These are phyloP conservation scores for Imbricaverruca yamaguchii DNA, from an alignment of 2,888 invertebrate genomes.

Conservation along the genomic window DNA sequence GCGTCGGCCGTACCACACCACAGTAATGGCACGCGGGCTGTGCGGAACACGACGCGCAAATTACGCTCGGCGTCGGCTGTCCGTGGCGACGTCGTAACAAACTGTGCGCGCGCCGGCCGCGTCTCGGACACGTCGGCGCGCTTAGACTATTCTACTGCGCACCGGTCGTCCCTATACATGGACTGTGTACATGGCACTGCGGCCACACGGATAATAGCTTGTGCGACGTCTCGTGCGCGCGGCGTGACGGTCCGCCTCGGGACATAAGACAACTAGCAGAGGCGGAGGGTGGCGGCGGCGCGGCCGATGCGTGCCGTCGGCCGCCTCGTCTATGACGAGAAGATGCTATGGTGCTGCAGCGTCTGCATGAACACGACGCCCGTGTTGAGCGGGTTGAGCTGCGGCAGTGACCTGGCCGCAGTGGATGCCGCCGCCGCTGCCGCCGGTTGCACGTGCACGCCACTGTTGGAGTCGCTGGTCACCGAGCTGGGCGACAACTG, in stretches of 20 bases:
- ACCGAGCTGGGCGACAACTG: slow-evolving; percentile 15
- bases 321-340: slow-evolving; percentile 4
- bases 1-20: neutral
- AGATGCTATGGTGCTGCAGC: slow-evolving; percentile 23
- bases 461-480: slow-evolving; percentile 12
- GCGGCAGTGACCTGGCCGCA: neutral
- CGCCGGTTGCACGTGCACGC: neutral
- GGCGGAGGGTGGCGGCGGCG: too few species aligned
- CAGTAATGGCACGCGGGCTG: neutral
- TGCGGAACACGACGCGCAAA: neutral
- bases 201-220: too few species aligned
- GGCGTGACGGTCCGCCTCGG: too few species aligned
- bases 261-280: too few species aligned
- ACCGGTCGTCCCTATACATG: too few species aligned
- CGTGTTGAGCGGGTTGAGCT: slow-evolving; percentile 18
- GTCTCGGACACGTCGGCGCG: too few species aligned
- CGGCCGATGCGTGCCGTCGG: too few species aligned
- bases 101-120: neutral
- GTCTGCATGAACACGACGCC: slow-evolving; percentile 18
- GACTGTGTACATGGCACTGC: too few species aligned
- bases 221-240: too few species aligned
- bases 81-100: neutral
- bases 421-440: neutral
- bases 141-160: too few species aligned
- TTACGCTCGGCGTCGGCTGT: neutral